These are phyloP conservation scores for Nasua narica DNA, from an alignment of 2,797 vertebrate species.

Conservation along the genomic window DNA sequence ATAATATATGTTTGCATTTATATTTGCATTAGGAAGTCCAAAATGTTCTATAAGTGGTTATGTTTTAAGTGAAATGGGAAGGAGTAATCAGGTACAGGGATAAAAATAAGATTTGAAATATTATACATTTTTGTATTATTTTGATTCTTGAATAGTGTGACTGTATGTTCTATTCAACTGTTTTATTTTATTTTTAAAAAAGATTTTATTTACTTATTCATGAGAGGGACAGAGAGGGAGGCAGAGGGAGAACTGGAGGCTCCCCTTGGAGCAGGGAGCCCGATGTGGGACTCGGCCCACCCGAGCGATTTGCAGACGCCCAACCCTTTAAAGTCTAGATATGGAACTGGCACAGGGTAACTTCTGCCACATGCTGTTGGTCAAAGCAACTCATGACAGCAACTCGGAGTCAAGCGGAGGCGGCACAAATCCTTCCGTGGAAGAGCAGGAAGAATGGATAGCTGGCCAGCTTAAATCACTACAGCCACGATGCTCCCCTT, in stretches of 20 bases:
- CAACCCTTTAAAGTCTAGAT: not conserved
- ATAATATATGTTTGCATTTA: not conserved
- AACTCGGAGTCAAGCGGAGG: not conserved
- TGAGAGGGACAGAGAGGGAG: no score
- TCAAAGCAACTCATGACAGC: not conserved
- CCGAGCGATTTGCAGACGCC: no score
- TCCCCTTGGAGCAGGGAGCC: no score
- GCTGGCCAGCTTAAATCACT: not conserved
- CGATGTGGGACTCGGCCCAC: no score
- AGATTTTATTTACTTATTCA: no score
- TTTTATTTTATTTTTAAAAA: not conserved
- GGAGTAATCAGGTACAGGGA: not conserved
- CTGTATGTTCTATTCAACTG: not conserved
- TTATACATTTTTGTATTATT: not conserved
- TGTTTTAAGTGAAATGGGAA: not conserved
- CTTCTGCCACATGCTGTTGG: not conserved
- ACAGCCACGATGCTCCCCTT: rapidly evolving
- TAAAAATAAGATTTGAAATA: not conserved
- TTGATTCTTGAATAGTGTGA: not conserved
- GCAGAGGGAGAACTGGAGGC: no score
- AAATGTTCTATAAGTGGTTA: not conserved
- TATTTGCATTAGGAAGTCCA: not conserved
- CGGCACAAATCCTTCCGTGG: not conserved
- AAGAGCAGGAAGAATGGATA: not conserved
- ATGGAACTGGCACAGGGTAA: no score